Percentiles rank a stretch among this genome's conserved stretches.
phyloP scores from a whole-genome alignment of 2,888 invertebrate genomes.

The Frankliniella fusca region DNA sequence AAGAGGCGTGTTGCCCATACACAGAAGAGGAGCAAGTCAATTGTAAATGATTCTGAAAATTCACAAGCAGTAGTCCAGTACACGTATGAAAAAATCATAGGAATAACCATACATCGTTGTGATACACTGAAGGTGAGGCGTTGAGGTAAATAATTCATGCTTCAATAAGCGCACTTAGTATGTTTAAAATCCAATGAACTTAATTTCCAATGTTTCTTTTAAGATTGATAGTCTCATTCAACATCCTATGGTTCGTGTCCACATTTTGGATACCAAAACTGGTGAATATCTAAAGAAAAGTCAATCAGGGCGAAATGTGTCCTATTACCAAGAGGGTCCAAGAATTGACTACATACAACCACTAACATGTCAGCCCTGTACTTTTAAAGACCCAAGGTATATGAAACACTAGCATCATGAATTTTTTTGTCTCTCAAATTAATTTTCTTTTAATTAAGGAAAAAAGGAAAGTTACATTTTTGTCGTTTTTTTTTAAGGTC shows the following conservation, averaged over 20 bases:
- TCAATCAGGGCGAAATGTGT: constrained; percentile 49
- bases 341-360: constrained; percentile 53
- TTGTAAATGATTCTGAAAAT: constrained; percentile 32
- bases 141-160: constrained; percentile 36
- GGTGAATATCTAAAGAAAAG: constrained; percentile 54
- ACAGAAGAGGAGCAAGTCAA: neutral
- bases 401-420: constrained; percentile 32
- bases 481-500: constrained; percentile 41
- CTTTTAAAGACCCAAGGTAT: constrained; percentile 56
- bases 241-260: constrained; percentile 61
- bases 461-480: neutral
- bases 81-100: constrained; percentile 47
- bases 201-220: constrained; percentile 49
- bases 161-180: constrained; percentile 52
- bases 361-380: constrained; percentile 58
- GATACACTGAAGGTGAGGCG: neutral
- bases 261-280: constrained; percentile 55
- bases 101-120: constrained; percentile 43
- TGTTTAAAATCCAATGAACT: neutral
- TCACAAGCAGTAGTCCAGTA: constrained; percentile 37
- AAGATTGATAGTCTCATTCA: constrained; percentile 55
- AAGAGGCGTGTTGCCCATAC: neutral
- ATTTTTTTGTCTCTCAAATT: constrained; percentile 35
- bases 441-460: neutral
- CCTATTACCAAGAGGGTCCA: constrained; percentile 50